Base-by-base conservation (phyloP, 2,797 vertebrate genomes). In the Gymnocypris eckloni region DNA sequence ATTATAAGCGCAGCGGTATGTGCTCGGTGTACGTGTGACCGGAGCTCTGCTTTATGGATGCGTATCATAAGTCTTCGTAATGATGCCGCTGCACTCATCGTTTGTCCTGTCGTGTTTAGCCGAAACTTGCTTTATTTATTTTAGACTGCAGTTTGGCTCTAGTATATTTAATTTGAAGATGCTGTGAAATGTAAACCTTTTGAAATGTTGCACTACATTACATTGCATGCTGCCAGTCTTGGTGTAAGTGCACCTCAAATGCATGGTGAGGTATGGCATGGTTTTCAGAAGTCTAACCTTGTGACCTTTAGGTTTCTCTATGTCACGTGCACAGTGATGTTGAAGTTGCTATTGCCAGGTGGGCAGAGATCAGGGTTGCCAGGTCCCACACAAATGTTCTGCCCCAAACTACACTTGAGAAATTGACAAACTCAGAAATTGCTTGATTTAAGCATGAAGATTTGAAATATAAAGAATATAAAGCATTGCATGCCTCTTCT, bases 21-120 rank as follows among this genome's bases (percentile, higher is more conserved):
- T 73, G n/a, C 56, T 70, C 37, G 67, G 79, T 81, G 85, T 89
- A 89, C 89, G 88, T 90, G 89, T 88, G 86, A 70, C 80, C 77
- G 52, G 71, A 85, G 89, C 76, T 48, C 48, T 81, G 85, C 85
- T 87, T 83, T 83, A 89, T 90, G 89, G 89, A 83, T 70, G 89
- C 82, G 85, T 71, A 82, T 28, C n/a, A 81, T 84, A 59, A 59
- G 39, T 79, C 84, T 88, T 81, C 78, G 79, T 81, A 86, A 78
- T 76, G 85, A 81, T 77, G 84, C 84, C 52, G 78, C 84, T 64
- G 41, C 33, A 18, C 54, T 75, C 28, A 39, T 72, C 77, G 77
- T 81, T 73, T 86, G 45, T 81, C 84, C 56, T 50, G 28, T 81
- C 73, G 78, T 86, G 84, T 86, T 86, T 86, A 86, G 78, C 33